phyloP scores from a whole-genome alignment of 2,113 vertebrate species.

The Artemisiospiza belli region DNA sequence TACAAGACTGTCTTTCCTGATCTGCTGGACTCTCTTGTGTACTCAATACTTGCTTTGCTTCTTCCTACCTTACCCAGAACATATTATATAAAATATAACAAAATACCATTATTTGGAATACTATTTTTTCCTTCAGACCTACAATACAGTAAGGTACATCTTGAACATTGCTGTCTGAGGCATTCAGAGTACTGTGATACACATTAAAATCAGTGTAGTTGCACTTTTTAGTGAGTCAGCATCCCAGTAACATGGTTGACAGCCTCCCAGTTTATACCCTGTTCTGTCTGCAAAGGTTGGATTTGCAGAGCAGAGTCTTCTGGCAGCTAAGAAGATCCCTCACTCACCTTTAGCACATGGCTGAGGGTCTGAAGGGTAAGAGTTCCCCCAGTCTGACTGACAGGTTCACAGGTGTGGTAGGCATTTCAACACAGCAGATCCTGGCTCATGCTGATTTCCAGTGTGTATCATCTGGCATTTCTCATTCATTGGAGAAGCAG shows the following conservation, averaged over 20 bases:
- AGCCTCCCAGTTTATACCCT: not conserved
- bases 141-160: not conserved
- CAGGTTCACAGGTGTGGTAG: not conserved
- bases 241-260: not conserved
- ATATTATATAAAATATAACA: not conserved
- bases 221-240: not conserved
- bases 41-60: not conserved
- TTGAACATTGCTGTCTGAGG: not conserved
- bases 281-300: not conserved
- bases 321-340: not conserved
- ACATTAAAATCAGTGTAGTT: not conserved
- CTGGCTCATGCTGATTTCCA: not conserved
- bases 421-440: not conserved
- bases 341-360: fast-evolving
- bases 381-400: not conserved
- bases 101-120: not conserved
- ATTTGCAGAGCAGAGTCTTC: not conserved
- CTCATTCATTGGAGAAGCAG: not conserved
- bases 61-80: not conserved
- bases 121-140: not conserved
- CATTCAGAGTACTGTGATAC: not conserved
- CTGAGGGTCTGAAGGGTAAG: not conserved
- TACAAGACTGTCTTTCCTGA: not conserved
- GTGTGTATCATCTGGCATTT: not conserved
- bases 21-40: not conserved